Evolutionary conservation across 2,113 vertebrate genomes (phyloP).

Genomic region (Proterorhinus semilunaris): DNA sequence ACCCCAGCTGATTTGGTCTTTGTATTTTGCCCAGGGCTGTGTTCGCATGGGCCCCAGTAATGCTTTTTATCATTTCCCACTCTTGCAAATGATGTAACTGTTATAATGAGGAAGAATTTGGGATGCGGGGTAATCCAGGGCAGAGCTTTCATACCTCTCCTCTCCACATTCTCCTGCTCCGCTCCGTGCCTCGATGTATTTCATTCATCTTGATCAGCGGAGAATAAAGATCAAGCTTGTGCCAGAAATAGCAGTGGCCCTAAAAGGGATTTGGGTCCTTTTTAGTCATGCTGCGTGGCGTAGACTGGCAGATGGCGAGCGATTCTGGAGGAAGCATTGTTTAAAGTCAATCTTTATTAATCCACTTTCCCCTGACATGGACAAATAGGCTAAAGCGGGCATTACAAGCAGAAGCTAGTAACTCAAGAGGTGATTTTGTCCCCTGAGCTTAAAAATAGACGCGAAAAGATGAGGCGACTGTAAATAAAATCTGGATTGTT

Average conservation of each 20-base stretch:
- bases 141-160: conserved; percentile 43
- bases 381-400: neutral
- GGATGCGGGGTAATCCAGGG: conserved; percentile 49
- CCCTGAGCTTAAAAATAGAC: neutral
- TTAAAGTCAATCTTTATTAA: conserved; percentile 23
- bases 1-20: neutral
- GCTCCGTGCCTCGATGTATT: conserved; percentile 25
- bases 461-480: neutral
- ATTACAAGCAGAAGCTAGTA: conserved; percentile 8
- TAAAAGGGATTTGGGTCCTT: conserved; percentile 21
- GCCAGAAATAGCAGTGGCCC: conserved; percentile 26
- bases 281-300: conserved; percentile 9
- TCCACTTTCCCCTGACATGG: neutral
- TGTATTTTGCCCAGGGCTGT: conserved; percentile 1
- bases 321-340: conserved; percentile 18
- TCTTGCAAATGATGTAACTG: conserved; percentile 42
- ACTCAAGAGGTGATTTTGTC: neutral
- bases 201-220: conserved; percentile 46
- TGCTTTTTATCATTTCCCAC: conserved; percentile 27
- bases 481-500: neutral
- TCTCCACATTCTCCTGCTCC: conserved; percentile 47
- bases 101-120: conserved; percentile 57
- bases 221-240: conserved; percentile 1
- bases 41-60: conserved; percentile 17
- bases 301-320: conserved; percentile 16